A percentile compares a stretch with the other conserved stretches of the same genome.
These are phyloP conservation scores for Drosophila baimaii DNA, from an alignment of 1,140 invertebrate genomes.

Conservation along the genomic window DNA sequence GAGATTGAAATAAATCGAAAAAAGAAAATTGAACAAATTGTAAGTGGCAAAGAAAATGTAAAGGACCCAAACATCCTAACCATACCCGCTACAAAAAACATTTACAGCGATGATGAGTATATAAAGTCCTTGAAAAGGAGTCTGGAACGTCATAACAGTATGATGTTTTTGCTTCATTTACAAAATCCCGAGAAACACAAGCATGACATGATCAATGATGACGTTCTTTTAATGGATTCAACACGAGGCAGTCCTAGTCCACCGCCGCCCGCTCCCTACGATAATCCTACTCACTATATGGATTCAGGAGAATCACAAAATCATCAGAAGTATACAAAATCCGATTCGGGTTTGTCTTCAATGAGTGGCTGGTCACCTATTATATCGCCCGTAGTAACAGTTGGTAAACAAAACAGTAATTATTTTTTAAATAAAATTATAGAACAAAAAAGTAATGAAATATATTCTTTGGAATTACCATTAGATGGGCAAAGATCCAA, in stretches of 20 bases:
- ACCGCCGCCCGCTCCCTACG: constrained; percentile 90
- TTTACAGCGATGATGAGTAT: constrained; percentile 82
- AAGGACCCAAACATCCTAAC: neutral
- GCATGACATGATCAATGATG: constrained; percentile 36
- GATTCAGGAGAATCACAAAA: constrained; percentile 16
- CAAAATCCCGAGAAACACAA: constrained; percentile 77
- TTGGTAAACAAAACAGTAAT: constrained; percentile 16
- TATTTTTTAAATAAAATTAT: constrained; percentile 41
- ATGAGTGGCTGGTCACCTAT: constrained; percentile 93
- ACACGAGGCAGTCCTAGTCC: constrained; percentile 90
- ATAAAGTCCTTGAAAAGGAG: constrained; percentile 77
- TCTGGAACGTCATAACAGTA: constrained; percentile 81
- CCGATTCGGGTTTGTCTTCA: constrained; percentile 92
- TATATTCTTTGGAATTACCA: constrained; percentile 1
- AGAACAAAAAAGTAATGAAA: constrained; percentile 25
- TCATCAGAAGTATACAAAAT: constrained; percentile 89
- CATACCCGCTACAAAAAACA: constrained; percentile 32
- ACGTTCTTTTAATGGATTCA: constrained; percentile 52
- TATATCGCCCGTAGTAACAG: constrained; percentile 85
- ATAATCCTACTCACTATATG: constrained; percentile 27
- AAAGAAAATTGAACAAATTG: constrained; percentile 63
- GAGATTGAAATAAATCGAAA: constrained; percentile 76
- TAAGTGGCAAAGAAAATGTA: constrained; percentile 7
- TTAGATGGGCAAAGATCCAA: constrained; percentile 1
- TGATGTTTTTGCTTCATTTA: constrained; percentile 79